Conservation (phyloP, 1,140 invertebrate species). For the Lordiphosa mommai region DNA sequence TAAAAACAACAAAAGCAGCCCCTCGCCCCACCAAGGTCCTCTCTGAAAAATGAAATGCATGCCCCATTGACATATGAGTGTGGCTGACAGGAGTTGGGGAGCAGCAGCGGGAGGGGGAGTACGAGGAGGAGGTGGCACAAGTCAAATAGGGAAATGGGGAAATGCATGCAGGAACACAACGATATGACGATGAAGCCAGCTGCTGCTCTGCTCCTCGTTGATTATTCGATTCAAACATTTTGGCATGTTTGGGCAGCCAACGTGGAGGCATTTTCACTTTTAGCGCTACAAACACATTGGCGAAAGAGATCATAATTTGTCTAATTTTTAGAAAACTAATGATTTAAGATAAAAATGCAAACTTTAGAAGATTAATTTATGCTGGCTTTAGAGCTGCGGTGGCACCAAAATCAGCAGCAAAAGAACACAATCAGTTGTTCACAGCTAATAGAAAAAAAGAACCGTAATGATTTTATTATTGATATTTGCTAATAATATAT, state of each 20-base stretch:
- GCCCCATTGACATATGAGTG: constrained; percentile 52
- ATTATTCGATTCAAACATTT: constrained; percentile 69
- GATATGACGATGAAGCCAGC: constrained; percentile 9
- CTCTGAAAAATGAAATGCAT: constrained; percentile 35
- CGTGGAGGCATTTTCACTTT: constrained; percentile 32
- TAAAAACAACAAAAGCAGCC: constrained; percentile 33
- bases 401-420: no score
- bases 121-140: not conserved
- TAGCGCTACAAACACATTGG: constrained; percentile 17
- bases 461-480: no score
- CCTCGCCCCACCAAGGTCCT: not conserved
- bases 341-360: no score
- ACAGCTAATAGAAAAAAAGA: no score
- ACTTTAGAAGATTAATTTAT: no score
- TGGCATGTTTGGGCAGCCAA: constrained; percentile 52
- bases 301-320: not conserved
- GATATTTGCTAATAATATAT: no score
- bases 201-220: constrained; percentile 17
- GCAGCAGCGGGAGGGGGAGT: not conserved
- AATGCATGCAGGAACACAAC: constrained; percentile 36
- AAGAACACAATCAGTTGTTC: no score
- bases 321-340: no score
- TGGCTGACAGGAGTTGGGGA: not conserved
- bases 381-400: no score
- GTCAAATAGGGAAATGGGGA: constrained; percentile 38